Percentiles rank a stretch among this genome's conserved stretches.
phyloP scores from a whole-genome alignment of 2,888 invertebrate species.

The Agonopterix subpropinquella region DNA sequence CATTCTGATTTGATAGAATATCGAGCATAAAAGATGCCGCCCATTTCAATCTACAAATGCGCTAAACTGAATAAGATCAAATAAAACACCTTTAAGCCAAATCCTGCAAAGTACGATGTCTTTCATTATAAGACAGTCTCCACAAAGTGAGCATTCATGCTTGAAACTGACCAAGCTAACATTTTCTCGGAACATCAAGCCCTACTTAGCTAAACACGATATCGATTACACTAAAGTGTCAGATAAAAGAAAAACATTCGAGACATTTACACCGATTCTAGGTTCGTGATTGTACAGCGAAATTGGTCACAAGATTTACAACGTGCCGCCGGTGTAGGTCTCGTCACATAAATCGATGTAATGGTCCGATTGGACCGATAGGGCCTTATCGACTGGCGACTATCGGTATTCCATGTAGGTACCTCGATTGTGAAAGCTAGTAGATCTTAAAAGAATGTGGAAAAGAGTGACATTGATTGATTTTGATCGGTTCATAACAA shows the following conservation, averaged over 20 bases:
- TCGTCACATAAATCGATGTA: slow-evolving; percentile 57
- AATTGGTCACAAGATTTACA: slow-evolving; percentile 49
- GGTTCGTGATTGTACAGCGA: slow-evolving; percentile 28
- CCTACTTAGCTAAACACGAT: too few species aligned
- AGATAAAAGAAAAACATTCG: slow-evolving; percentile 20
- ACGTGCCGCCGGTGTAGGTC: slow-evolving; percentile 41
- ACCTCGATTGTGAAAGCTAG: slow-evolving; percentile 46
- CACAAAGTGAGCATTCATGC: too few species aligned
- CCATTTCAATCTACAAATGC: too few species aligned
- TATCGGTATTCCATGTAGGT: slow-evolving; percentile 22
- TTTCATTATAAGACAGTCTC: too few species aligned
- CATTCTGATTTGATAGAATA: too few species aligned
- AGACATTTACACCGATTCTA: slow-evolving; percentile 28
- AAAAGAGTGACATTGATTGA: slow-evolving; percentile 41
- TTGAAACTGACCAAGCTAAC: too few species aligned
- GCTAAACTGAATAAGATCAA: too few species aligned
- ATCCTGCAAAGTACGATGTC: too few species aligned
- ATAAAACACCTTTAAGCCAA: too few species aligned
- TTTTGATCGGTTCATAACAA: slow-evolving; percentile 26
- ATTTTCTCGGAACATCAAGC: too few species aligned
- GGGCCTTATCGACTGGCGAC: slow-evolving; percentile 36
- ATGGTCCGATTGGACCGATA: slow-evolving; percentile 48
- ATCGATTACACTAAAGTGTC: slow-evolving; percentile 31
- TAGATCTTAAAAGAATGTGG: slow-evolving; percentile 27
- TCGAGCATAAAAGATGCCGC: too few species aligned